Conservation (phyloP, 1,140 invertebrate genomes). For the Cydia splendana region DNA sequence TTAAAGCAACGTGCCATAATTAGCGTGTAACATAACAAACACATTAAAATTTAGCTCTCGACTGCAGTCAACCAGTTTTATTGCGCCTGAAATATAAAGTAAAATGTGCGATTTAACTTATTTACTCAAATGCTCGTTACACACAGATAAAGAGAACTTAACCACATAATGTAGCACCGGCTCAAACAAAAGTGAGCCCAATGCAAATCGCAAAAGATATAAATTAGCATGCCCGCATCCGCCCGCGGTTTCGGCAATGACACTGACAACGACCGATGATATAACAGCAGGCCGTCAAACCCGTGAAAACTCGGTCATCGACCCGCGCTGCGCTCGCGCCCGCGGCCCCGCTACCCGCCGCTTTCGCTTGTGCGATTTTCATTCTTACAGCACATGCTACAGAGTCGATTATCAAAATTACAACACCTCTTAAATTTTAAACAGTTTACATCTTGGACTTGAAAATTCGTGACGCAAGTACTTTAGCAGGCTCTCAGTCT, state of each 20-base stretch:
- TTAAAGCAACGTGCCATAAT: conserved; percentile 1
- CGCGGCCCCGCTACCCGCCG: conserved; percentile 47
- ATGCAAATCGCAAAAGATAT: conserved; percentile 53
- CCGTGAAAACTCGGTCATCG: conserved; percentile 80
- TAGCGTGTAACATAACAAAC: conserved; percentile 21
- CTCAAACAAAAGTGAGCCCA: conserved; percentile 55
- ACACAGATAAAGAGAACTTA: conserved; percentile 31
- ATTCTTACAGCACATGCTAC: conserved; percentile 56
- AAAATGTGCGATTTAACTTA: conserved; percentile 27
- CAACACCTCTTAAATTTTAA: conserved; percentile 47
- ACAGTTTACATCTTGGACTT: conserved; percentile 57
- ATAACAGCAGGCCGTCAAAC: conserved; percentile 81
- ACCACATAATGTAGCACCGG: conserved; percentile 23
- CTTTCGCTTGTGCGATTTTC: conserved; percentile 72
- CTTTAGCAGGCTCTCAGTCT: conserved; percentile 37
- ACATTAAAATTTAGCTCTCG: conserved; percentile 21
- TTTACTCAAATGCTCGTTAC: conserved; percentile 29
- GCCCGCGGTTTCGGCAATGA: conserved; percentile 78
- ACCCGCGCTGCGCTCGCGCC: conserved; percentile 64
- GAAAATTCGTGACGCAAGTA: conserved; percentile 54
- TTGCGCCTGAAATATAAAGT: conserved; percentile 30
- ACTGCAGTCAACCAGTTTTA: conserved; percentile 20
- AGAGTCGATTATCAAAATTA: conserved; percentile 60
- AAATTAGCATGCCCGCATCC: conserved; percentile 56
- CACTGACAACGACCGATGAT: conserved; percentile 79